phyloP scores from a whole-genome alignment of 1,140 invertebrate genomes.

The Cydia pomonella region DNA sequence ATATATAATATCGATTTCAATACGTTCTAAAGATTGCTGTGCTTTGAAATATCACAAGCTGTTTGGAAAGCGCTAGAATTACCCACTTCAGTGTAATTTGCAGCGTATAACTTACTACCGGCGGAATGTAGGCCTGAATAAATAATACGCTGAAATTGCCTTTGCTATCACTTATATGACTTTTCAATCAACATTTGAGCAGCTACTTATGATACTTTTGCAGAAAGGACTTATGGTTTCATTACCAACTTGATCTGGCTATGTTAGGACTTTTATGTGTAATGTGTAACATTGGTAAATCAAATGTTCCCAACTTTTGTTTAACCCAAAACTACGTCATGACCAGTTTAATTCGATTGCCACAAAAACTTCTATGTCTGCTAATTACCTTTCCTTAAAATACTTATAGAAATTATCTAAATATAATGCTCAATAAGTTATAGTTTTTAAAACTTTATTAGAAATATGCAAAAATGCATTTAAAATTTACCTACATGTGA shows the following conservation, averaged over 20 bases:
- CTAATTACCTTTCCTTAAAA: too few relatives aligned
- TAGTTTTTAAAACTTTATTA: too few relatives aligned
- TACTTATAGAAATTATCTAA: too few relatives aligned
- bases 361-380: too few relatives aligned
- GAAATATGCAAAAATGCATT: too few relatives aligned
- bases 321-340: too few relatives aligned
- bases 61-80: conserved; percentile 8
- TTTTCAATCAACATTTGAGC: conserved; percentile 5
- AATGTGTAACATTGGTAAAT: too few relatives aligned
- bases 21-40: conserved; percentile 1
- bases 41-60: conserved; percentile 5
- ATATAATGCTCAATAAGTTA: too few relatives aligned
- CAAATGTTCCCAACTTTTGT: too few relatives aligned
- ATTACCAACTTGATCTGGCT: background rate
- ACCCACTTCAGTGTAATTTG: conserved; percentile 26
- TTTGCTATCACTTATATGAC: background rate
- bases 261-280: background rate
- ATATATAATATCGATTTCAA: conserved; percentile 15
- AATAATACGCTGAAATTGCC: conserved; percentile 11
- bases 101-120: conserved; percentile 12
- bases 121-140: conserved; percentile 19
- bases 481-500: too few relatives aligned
- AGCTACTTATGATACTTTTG: background rate
- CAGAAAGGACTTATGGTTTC: background rate
- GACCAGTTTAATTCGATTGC: too few relatives aligned